These are phyloP conservation scores for Drosophila nr. perissopoda DNA, from an alignment of 2,888 invertebrate genomes.

Conservation along the genomic window DNA sequence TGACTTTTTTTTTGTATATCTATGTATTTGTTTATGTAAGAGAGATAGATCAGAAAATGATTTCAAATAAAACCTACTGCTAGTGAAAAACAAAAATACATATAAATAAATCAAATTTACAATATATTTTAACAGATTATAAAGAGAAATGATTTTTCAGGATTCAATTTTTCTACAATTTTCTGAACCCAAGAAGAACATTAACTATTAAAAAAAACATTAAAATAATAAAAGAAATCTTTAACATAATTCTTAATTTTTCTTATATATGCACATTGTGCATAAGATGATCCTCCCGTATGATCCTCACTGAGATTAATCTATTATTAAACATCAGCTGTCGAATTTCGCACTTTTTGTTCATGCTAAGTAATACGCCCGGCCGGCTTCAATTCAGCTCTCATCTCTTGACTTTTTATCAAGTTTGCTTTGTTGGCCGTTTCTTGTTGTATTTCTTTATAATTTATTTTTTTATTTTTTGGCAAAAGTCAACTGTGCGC, in stretches of 20 bases:
- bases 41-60: not conserved
- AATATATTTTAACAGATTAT: not conserved
- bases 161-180: not conserved
- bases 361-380: conserved; percentile 54
- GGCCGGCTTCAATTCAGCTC: conserved; percentile 43
- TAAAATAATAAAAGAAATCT: not conserved
- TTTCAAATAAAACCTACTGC: not conserved
- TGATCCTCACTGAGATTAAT: conserved; percentile 16
- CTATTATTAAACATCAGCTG: conserved; percentile 28
- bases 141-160: not conserved
- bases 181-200: not conserved
- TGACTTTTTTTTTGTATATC: not conserved
- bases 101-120: not conserved
- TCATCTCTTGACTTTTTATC: conserved; percentile 61
- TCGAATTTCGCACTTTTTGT: conserved; percentile 31
- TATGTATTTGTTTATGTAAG: not conserved
- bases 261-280: not conserved
- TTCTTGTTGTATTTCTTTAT: conserved; percentile 30
- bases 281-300: not conserved
- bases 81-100: not conserved
- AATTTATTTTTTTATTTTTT: conserved; percentile 49
- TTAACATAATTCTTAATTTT: not conserved
- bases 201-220: not conserved
- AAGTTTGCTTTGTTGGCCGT: conserved; percentile 63
- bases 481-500: conserved; percentile 68